phyloP scores from a whole-genome alignment of 2,888 invertebrate genomes.

The Chorisops tibialis region DNA sequence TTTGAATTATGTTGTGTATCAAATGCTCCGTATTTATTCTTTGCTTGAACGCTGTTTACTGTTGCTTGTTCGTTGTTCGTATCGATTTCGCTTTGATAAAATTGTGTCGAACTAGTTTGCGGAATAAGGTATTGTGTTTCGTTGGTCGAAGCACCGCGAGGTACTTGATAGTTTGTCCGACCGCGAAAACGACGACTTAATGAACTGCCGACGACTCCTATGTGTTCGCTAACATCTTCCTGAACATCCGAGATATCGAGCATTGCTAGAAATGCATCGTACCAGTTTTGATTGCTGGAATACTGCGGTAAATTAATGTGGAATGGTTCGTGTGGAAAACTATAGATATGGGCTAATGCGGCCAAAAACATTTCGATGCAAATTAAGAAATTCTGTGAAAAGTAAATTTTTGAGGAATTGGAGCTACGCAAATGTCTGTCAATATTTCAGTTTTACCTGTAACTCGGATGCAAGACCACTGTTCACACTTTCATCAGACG shows the following conservation, averaged over 20 bases:
- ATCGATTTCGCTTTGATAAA: conserved; percentile 35
- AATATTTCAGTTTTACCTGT: conserved; percentile 61
- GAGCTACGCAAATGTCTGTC: too few relatives aligned
- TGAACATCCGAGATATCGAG: conserved; percentile 96
- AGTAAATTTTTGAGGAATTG: too few relatives aligned
- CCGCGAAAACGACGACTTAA: conserved; percentile 74
- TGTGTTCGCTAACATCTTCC: conserved; percentile 87
- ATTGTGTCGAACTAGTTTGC: conserved; percentile 38
- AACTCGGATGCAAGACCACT: conserved; percentile 77
- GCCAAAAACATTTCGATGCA: conserved; percentile 98
- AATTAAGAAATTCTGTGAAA: conserved; percentile 83
- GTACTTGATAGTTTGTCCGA: conserved; percentile 70
- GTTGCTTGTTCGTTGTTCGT: conserved; percentile 40
- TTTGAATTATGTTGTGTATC: conserved; percentile 36
- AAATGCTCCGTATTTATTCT: conserved; percentile 43
- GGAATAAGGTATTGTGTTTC: conserved; percentile 50
- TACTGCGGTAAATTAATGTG: conserved; percentile 59
- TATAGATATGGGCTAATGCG: conserved; percentile 91
- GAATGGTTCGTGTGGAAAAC: conserved; percentile 90
- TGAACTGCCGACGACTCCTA: conserved; percentile 81
- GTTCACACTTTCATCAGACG: conserved; percentile 63
- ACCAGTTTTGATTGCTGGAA: conserved; percentile 59
- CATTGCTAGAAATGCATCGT: conserved; percentile 84
- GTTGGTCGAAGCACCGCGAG: conserved; percentile 66
- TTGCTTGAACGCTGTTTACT: conserved; percentile 23